Evolutionary conservation across 2,113 vertebrate genomes (phyloP).

Genomic region (Panthera leo): DNA sequence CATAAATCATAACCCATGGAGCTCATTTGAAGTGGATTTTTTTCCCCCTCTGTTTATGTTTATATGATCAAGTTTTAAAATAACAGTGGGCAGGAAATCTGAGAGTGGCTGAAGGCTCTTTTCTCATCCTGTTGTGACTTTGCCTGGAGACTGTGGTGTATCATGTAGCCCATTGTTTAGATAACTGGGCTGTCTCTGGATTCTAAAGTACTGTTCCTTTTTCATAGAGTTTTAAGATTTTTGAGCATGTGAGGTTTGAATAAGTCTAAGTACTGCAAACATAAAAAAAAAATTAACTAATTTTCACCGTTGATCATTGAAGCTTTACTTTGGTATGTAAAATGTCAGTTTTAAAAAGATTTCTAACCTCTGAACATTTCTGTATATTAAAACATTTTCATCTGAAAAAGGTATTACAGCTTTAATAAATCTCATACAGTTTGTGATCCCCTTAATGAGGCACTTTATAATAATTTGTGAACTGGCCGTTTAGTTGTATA

Average conservation of each 20-base stretch:
- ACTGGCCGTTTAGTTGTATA: not conserved
- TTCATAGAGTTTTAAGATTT: slow-evolving; percentile 50
- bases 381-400: slow-evolving; percentile 36
- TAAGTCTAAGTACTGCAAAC: not conserved
- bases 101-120: slow-evolving; percentile 65
- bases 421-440: not conserved
- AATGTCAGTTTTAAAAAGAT: slow-evolving; percentile 29
- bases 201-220: slow-evolving; percentile 38
- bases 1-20: not conserved
- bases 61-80: slow-evolving; percentile 77
- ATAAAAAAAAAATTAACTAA: not conserved
- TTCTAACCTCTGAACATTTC: not conserved
- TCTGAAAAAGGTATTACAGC: not conserved
- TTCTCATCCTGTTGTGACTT: slow-evolving; percentile 78
- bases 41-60: slow-evolving; percentile 66
- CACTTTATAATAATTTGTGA: slow-evolving; percentile 33
- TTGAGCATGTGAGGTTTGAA: not conserved
- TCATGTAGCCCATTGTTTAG: slow-evolving; percentile 70
- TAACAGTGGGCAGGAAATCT: slow-evolving; percentile 76
- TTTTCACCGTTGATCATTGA: slow-evolving; percentile 34
- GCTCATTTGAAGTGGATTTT: slow-evolving; percentile 53
- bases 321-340: not conserved
- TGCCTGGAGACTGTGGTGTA: slow-evolving; percentile 56
- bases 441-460: not conserved
- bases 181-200: slow-evolving; percentile 48